Base-by-base conservation (phyloP, 1,140 invertebrate species). In the Drosophila repletoides region DNA sequence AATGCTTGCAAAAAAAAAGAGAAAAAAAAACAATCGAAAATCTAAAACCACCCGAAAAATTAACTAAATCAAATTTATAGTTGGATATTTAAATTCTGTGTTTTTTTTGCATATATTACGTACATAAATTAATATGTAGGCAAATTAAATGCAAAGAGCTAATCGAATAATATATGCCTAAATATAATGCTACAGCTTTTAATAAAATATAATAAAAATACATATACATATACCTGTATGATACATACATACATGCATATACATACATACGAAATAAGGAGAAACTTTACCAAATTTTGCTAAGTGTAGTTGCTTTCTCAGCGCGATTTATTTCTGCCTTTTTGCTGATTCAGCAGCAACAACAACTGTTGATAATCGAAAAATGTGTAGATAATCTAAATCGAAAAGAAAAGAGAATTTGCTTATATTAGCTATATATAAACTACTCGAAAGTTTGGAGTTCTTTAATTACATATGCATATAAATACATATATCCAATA, bases 361-460 rank as follows among this genome's bases (percentile, higher is more conserved):
- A 38, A 52, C 24, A 58, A 80, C 53, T 80, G 49, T 79, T 81
- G 76, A 81, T 81, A 76, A 63, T 75, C 76, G 52, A 81, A 58
- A 34, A 21, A 19, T 31, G 19, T 70, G 72, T 75, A 65, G 65
- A 76, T 74, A 76, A 72, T 63, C 63, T 29, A 63, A 63, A 49
- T 21, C 38, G 15, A 28, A 48, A 48, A 10, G 22, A 45, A 45
- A 45, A 61, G 10, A 2, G 10, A 59, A 34, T 36, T 43, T 36
- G 52, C 51, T 51, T 43, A 64, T 43, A n/a, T 45, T 7, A 46
- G 34, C 45, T 19, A 46, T 52, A 45, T 59, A 48, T 31, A 67
- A 7, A 45, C 36, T 21, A 36, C 3, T 36, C 26, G n/a, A n/a
- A n/a, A n/a, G n/a, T n/a, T n/a, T n/a, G n/a, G n/a, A n/a, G n/a